Percentiles rank a stretch among this genome's conserved stretches.
Conservation (phyloP, 2,888 invertebrate species). For the Sphaeridia pumilis region DNA sequence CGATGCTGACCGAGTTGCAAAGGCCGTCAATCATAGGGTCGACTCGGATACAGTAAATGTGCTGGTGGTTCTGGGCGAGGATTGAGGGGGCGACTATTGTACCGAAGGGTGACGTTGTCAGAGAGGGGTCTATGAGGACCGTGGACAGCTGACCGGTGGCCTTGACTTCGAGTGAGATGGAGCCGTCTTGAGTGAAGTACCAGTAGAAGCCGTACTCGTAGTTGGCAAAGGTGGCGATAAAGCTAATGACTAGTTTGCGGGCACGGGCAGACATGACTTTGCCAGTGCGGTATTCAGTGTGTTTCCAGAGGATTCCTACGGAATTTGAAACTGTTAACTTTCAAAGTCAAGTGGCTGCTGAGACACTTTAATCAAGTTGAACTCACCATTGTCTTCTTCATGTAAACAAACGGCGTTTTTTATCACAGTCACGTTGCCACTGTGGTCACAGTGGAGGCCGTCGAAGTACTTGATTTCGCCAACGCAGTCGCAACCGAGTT, state of each 20-base stretch:
- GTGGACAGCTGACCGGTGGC: conserved; percentile 25
- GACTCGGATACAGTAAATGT: conserved; percentile 5
- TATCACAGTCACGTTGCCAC: conserved; percentile 19
- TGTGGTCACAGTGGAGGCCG: conserved; percentile 19
- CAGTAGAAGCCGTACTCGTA: conserved; percentile 32
- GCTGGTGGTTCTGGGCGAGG: conserved; percentile 31
- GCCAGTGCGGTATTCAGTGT: conserved; percentile 27
- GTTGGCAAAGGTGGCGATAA: conserved; percentile 28
- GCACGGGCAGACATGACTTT: conserved; percentile 21
- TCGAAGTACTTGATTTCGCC: conserved; percentile 28
- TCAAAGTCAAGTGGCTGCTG: not conserved
- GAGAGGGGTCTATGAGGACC: not conserved
- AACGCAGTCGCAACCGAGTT: conserved; percentile 25
- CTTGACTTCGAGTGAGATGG: conserved; percentile 27
- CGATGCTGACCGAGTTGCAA: conserved; percentile 20
- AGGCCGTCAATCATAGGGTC: conserved; percentile 32
- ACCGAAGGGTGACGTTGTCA: not conserved
- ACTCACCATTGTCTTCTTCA: conserved; percentile 29
- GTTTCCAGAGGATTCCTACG: conserved; percentile 26
- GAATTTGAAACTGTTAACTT: not conserved
- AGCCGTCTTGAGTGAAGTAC: conserved; percentile 27
- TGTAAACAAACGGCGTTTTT: conserved; percentile 32
- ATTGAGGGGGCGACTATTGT: conserved; percentile 15
- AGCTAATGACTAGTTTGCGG: conserved; percentile 24
- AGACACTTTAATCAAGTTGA: not conserved